Percentiles rank a stretch among this genome's conserved stretches.
Conservation (phyloP, 2,113 vertebrate species). For the Ictidomys tridecemlineatus region DNA sequence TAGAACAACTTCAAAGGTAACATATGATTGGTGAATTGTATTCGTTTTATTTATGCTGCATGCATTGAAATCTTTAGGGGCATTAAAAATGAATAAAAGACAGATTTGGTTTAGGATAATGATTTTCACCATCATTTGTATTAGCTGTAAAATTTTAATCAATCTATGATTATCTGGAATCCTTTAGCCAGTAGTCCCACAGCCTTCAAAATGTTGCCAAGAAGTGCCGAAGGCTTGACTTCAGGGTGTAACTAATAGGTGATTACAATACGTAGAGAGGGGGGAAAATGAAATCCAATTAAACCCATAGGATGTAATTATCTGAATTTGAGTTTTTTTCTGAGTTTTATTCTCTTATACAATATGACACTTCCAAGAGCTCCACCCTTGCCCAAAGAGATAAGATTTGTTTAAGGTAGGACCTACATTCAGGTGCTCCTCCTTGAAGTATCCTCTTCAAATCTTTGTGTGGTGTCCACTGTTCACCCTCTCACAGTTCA, state of each 20-base stretch:
- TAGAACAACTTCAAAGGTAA: not conserved
- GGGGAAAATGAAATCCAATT: not conserved
- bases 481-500: not conserved
- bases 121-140: conserved; percentile 37
- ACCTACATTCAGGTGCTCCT: not conserved
- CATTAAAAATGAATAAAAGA: conserved; percentile 26
- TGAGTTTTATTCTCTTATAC: not conserved
- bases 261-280: not conserved
- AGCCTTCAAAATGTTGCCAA: not conserved
- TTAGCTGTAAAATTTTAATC: conserved; percentile 3
- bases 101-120: not conserved
- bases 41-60: not conserved
- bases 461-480: not conserved
- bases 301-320: not conserved
- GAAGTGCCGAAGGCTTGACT: not conserved
- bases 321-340: conserved; percentile 1
- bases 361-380: not conserved
- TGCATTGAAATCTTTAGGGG: not conserved
- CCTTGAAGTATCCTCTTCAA: conserved; percentile 35
- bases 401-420: too few relatives aligned
- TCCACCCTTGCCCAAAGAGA: not conserved
- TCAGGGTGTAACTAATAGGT: not conserved
- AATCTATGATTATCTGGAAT: not conserved
- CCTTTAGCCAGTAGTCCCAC: not conserved
- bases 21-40: not conserved